Percentiles rank a stretch among this genome's conserved stretches.
Conservation (phyloP, 2,113 vertebrate species). For the Formicarius rufipectus region DNA sequence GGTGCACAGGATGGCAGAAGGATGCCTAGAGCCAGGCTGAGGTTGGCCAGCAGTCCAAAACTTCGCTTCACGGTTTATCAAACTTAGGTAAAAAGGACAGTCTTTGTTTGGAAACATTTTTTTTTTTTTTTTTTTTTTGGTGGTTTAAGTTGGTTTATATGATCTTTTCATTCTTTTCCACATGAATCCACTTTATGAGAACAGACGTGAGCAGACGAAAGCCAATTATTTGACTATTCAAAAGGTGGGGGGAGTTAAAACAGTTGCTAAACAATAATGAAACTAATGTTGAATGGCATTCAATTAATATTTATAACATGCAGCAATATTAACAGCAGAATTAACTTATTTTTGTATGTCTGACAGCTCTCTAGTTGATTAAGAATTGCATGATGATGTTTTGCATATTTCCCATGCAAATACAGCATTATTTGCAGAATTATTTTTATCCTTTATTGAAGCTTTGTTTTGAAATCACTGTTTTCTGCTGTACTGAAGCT, state of each 20-base stretch:
- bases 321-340: constrained; percentile 59
- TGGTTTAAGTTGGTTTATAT: neutral
- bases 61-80: neutral
- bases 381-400: constrained; percentile 54
- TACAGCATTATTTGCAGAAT: constrained; percentile 59
- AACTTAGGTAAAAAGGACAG: neutral
- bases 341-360: constrained; percentile 66
- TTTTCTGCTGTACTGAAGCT: neutral
- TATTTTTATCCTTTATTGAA: constrained; percentile 63
- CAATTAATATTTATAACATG: constrained; percentile 67
- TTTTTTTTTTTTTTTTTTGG: too few relatives aligned
- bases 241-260: constrained; percentile 26
- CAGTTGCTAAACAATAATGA: constrained; percentile 57
- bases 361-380: constrained; percentile 69
- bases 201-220: constrained; percentile 26
- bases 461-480: constrained; percentile 52
- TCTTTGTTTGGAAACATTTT: too few relatives aligned
- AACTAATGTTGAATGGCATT: constrained; percentile 60
- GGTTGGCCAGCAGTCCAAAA: neutral
- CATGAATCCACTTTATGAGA: constrained; percentile 9
- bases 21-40: neutral
- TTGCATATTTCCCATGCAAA: constrained; percentile 64
- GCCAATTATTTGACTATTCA: constrained; percentile 59
- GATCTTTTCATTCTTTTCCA: neutral
- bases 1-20: neutral